A percentile compares a stretch with the other conserved stretches of the same genome.
Conservation (phyloP, 2,797 vertebrate species). For the Peromyscus melanophrys region DNA sequence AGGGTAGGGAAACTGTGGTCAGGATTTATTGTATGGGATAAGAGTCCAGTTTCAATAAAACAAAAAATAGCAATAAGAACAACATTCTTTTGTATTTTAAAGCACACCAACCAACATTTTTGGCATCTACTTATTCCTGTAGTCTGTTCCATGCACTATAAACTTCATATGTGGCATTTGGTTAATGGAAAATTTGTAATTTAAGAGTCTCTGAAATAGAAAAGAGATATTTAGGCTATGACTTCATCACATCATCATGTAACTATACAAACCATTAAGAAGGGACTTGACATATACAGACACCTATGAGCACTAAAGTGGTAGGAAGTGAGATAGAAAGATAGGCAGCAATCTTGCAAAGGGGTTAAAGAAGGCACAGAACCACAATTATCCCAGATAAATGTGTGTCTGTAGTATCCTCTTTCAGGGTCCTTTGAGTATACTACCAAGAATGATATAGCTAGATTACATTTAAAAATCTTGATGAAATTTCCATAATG, state of each 20-base stretch:
- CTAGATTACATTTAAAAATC: too few relatives aligned
- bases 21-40: neutral
- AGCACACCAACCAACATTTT: neutral
- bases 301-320: neutral
- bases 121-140: too few relatives aligned
- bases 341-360: accelerated
- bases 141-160: neutral
- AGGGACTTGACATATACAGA: neutral
- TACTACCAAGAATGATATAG: neutral
- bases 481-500: neutral
- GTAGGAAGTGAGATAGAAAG: neutral
- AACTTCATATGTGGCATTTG: neutral
- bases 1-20: neutral
- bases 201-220: neutral
- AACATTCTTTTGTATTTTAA: neutral
- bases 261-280: neutral
- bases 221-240: neutral
- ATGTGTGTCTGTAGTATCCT: too few relatives aligned
- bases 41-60: neutral
- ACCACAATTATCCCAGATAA: neutral
- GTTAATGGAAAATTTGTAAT: neutral
- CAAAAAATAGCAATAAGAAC: neutral
- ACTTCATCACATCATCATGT: neutral
- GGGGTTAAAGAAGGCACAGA: neutral
- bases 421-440: neutral